These are phyloP conservation scores for Paracyclopina nana DNA, from an alignment of 1,140 invertebrate species.

Conservation along the genomic window DNA sequence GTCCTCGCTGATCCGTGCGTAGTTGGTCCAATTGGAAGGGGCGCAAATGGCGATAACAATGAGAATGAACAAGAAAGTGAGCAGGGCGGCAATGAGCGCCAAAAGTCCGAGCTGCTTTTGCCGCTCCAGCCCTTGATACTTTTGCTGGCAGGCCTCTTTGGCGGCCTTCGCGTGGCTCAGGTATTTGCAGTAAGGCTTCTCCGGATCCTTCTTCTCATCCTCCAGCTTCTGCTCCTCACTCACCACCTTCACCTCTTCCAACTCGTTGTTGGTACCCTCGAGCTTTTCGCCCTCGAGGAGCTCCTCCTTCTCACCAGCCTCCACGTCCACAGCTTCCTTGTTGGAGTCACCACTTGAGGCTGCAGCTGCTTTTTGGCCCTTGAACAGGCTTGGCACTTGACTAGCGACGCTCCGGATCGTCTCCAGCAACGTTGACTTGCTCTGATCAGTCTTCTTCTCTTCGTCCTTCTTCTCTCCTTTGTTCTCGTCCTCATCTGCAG, in stretches of 20 bases:
- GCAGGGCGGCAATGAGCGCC: neutral
- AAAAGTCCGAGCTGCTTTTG: neutral
- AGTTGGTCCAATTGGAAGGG: neutral
- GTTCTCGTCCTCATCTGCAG: neutral
- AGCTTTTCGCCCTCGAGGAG: neutral
- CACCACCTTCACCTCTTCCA: neutral
- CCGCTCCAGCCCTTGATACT: neutral
- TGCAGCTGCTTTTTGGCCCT: neutral
- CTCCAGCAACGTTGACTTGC: neutral
- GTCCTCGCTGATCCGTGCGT: neutral
- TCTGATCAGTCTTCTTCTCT: neutral
- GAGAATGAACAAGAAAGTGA: conserved; percentile 15
- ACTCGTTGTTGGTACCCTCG: neutral
- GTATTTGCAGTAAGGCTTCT: neutral
- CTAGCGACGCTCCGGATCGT: neutral
- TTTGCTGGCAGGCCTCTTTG: neutral
- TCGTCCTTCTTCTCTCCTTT: neutral
- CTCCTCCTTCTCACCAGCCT: neutral
- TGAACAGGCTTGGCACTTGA: neutral
- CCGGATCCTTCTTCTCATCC: neutral
- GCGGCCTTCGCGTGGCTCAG: neutral
- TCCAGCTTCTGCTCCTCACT: neutral
- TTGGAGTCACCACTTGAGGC: neutral
- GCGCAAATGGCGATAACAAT: neutral
- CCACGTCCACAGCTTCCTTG: neutral